Evolutionary conservation across 2,888 invertebrate species (phyloP).

Genomic region (Ctenicera cuprea): DNA sequence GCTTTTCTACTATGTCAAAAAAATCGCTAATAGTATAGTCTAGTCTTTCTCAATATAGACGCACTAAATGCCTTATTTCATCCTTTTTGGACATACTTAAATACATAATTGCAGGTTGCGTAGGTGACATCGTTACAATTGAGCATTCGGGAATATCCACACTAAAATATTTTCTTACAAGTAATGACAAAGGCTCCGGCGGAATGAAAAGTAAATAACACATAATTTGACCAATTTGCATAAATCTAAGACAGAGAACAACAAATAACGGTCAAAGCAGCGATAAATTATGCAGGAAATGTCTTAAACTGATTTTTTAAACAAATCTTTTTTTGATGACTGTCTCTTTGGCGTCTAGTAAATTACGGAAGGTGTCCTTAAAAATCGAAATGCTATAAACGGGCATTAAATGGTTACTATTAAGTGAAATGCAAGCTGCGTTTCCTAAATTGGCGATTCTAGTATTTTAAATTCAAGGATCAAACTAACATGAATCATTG

Average conservation of each 20-base stretch:
- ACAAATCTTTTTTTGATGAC: slow-evolving; percentile 23
- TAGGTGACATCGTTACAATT: slow-evolving; percentile 50
- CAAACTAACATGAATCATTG: neutral
- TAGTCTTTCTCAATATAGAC: no score
- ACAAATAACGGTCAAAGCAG: slow-evolving; percentile 34
- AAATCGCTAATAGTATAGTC: no score
- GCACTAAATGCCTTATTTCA: slow-evolving; percentile 18
- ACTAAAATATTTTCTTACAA: slow-evolving; percentile 47
- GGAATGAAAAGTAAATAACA: slow-evolving; percentile 57
- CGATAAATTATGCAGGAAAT: slow-evolving; percentile 28
- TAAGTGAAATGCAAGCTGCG: slow-evolving; percentile 16
- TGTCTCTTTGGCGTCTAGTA: neutral
- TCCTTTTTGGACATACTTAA: slow-evolving; percentile 45
- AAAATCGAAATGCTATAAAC: neutral
- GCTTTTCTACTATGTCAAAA: no score
- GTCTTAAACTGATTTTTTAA: slow-evolving; percentile 15
- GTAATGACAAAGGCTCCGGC: slow-evolving; percentile 44
- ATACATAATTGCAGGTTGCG: slow-evolving; percentile 49
- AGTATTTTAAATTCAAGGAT: slow-evolving; percentile 3
- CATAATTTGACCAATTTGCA: slow-evolving; percentile 58
- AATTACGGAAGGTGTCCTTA: slow-evolving; percentile 8
- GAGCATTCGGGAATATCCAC: slow-evolving; percentile 47
- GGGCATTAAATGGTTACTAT: neutral
- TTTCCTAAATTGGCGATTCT: slow-evolving; percentile 15
- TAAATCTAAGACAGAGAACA: slow-evolving; percentile 49